Evolutionary conservation across 2,888 invertebrate species (phyloP).

Genomic region (Aphelenchoides bicaudatus): DNA sequence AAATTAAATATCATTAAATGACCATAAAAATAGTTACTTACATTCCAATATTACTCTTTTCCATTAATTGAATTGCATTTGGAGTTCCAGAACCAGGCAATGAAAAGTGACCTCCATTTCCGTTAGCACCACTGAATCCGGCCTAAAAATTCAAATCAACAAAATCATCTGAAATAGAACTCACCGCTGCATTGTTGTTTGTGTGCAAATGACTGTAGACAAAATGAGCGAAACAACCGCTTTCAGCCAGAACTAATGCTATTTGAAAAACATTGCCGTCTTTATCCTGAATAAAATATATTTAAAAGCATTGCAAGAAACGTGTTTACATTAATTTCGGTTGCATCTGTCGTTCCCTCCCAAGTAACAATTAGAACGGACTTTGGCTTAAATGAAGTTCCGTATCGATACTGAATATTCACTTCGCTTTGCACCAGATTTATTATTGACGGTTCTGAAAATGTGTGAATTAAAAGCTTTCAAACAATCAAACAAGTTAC

Average conservation of each 20-base stretch:
- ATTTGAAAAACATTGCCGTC: constrained; percentile 55
- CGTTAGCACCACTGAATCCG: constrained; percentile 37
- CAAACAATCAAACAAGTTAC: constrained; percentile 29
- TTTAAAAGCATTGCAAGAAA: no score
- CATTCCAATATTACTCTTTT: constrained; percentile 60
- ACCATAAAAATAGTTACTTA: no score
- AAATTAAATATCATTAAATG: no score
- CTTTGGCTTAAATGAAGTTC: constrained; percentile 47
- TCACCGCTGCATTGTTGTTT: constrained; percentile 47
- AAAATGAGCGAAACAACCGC: constrained; percentile 58
- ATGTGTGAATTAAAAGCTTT: not conserved
- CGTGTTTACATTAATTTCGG: constrained; percentile 11
- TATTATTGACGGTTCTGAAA: constrained; percentile 50
- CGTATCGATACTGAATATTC: constrained; percentile 60
- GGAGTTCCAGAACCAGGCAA: constrained; percentile 58
- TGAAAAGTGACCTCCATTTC: constrained; percentile 34
- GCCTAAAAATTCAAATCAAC: constrained; percentile 32
- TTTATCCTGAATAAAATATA: no score
- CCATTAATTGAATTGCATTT: constrained; percentile 44
- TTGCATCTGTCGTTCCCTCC: constrained; percentile 43
- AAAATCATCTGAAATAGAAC: constrained; percentile 22
- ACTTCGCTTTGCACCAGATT: constrained; percentile 57
- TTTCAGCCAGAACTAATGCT: constrained; percentile 56
- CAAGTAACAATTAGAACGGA: constrained; percentile 59
- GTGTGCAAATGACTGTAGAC: constrained; percentile 54